Evolutionary conservation across 2,888 invertebrate species (phyloP), one percentile per base, ranked within the genome.

Genomic region (Cephus rjabovi): DNA sequence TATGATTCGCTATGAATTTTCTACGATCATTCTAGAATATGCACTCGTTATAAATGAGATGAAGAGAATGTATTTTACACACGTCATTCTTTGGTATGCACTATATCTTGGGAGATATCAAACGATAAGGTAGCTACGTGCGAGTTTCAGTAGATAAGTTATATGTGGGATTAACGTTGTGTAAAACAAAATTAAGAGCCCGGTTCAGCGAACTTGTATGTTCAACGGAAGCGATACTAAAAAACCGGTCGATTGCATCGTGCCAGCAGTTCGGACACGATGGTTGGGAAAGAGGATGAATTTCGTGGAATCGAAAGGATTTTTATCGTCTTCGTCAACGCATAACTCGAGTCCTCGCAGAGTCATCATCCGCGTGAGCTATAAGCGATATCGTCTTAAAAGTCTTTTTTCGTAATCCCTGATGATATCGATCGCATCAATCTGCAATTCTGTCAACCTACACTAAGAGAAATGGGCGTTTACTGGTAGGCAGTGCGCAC

Each of bases 371-470:
- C 56, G 1, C 56, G 23, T 23, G 56, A 56, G 56, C 23, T 23
- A 56, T 56, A 56, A 9, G 56, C 56, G 9, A 56, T 56, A 56
- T 23, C 56, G 9, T 56, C 23, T 71, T 71, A 9, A 71, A 71
- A 34, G 9, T 79, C 77, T 76, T 80, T 85, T 83, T 79, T 68
- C 80, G 73, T 82, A 79, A 82, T 84, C 84, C 87, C 86, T 84
- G 85, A 86, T 86, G 87, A 87, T 89, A 90, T 90, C 90, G 90
- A 90, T 90, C 90, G 88, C 87, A 89, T 89, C 89, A 89, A 90
- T 90, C 87, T 87, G 88, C 87, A 84, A 87, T 89, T 88, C 87
- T 88, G 89, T 89, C 89, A 89, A 86, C 87, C 83, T 78, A n/a
- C 70, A 83, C 81, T 83, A 84, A 85, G 86, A 88, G 87, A 89